Percentiles rank a stretch among this genome's conserved stretches.
phyloP scores from a whole-genome alignment of 2,113 vertebrate species.

The Halcyon malimbica region DNA sequence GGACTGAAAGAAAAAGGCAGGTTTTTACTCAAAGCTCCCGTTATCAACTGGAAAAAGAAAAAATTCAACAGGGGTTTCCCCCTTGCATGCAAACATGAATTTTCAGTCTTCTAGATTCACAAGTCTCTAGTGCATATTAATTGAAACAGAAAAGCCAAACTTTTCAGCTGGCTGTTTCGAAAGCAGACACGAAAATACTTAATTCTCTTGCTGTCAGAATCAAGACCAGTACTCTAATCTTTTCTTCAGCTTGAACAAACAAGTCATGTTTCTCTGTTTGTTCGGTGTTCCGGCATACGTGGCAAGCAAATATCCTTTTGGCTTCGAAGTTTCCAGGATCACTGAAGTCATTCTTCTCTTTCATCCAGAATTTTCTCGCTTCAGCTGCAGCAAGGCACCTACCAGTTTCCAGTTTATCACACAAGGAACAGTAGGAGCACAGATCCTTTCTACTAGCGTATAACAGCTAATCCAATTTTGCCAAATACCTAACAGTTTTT shows the following conservation, averaged over 20 bases:
- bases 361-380: neutral
- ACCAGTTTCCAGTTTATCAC: neutral
- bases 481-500: neutral
- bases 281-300: constrained; percentile 38
- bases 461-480: neutral
- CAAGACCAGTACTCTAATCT: constrained; percentile 25
- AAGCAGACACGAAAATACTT: constrained; percentile 20
- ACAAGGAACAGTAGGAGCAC: neutral
- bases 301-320: constrained; percentile 52
- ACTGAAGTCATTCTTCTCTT: neutral
- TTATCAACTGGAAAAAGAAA: neutral
- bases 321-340: constrained; percentile 35
- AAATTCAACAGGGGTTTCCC: neutral
- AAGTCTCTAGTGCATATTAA: neutral
- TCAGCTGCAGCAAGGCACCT: neutral
- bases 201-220: neutral
- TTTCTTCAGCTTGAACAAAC: constrained; percentile 50
- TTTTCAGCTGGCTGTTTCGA: constrained; percentile 39
- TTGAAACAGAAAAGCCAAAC: constrained; percentile 52
- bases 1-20: neutral
- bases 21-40: neutral
- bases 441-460: neutral
- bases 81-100: neutral
- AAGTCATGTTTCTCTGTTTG: constrained; percentile 41
- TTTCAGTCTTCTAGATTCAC: neutral